Base-by-base conservation (phyloP, 2,113 vertebrate species). In the Anoura caudifer region DNA sequence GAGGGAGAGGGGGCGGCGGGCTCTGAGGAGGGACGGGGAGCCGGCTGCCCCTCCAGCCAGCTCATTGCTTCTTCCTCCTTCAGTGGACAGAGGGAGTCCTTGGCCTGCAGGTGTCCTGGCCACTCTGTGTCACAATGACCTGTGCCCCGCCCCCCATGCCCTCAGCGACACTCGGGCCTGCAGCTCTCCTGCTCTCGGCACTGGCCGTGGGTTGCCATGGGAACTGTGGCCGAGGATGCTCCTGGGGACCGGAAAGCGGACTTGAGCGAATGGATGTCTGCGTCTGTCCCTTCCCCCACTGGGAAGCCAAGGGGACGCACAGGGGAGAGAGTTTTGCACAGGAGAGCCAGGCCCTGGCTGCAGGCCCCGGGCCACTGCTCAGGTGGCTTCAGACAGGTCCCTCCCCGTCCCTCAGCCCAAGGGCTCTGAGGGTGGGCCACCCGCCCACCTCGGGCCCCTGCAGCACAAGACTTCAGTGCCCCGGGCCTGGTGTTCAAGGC, bases 191-290 rank as follows among this genome's bases (percentile, higher is more conserved):
- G 8, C 36, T 45, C 38, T 45, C 26, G 3, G 26, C 20, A 36
- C 82, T 9, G 26, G 69, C 81, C 36, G 83, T 69, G 13, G 1
- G 96, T 95, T 95, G 83, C 69, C 94, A 97, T 84, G 91, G 96
- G 76, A 97, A 96, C 95, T 33, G 31, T 0, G 7, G 92, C 75
- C 47, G 36, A 90, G 72, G 95, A 82, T 54, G 61, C 76, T 96
- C 95, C 69, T 36, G 79, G 79, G 84, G 83, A 95, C 63, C 36
- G 11, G 28, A 16, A 63, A 90, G 52, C 54, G 59, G 83, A 77
- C 47, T 50, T 15, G 79, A 76, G 73, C 45, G 92, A 85, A 69
- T 0, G 54, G 73, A 86, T 91, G 82, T 69, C 47, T 94, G 54
- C 0, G 31, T 2, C 7, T 77, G 56, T 65, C 20, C 73, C 89